A percentile compares a stretch with the other conserved stretches of the same genome.
Evolutionary conservation across 2,113 vertebrate species (phyloP).

Genomic region (Zapus hudsonius): DNA sequence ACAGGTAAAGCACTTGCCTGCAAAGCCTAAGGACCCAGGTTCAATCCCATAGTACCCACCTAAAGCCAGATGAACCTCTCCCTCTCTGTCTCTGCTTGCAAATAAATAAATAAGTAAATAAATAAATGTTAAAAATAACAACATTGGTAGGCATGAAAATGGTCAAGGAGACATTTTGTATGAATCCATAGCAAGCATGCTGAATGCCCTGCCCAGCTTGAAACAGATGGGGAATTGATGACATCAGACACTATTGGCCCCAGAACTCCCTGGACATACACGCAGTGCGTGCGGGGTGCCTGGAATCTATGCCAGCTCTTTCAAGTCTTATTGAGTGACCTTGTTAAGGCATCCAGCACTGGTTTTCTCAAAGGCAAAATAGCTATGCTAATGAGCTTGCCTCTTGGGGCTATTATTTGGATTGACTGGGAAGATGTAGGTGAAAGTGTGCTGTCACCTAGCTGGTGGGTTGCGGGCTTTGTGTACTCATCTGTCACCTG

Average conservation of each 20-base stretch:
- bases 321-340: neutral
- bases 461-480: accelerated
- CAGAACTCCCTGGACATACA: neutral
- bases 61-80: too few relatives aligned
- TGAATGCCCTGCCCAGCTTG: neutral
- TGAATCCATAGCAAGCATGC: neutral
- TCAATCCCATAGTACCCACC: too few relatives aligned
- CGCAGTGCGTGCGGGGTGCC: accelerated
- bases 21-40: too few relatives aligned
- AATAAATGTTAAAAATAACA: too few relatives aligned
- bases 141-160: neutral
- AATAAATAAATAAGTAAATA: too few relatives aligned
- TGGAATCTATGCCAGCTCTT: neutral
- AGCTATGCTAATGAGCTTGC: neutral
- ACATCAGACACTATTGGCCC: accelerated
- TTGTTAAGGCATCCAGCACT: neutral
- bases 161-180: neutral
- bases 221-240: neutral
- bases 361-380: slow-evolving; percentile 34
- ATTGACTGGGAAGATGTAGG: neutral
- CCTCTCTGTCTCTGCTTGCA: too few relatives aligned
- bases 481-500: slow-evolving; percentile 10
- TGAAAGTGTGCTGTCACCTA: slow-evolving; percentile 16
- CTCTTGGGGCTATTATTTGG: neutral
- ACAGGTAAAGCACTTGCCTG: too few relatives aligned